Evolutionary conservation across 2,888 invertebrate genomes (phyloP), one percentile per base, ranked within the genome.

Genomic region (Ornithoptera priamus): DNA sequence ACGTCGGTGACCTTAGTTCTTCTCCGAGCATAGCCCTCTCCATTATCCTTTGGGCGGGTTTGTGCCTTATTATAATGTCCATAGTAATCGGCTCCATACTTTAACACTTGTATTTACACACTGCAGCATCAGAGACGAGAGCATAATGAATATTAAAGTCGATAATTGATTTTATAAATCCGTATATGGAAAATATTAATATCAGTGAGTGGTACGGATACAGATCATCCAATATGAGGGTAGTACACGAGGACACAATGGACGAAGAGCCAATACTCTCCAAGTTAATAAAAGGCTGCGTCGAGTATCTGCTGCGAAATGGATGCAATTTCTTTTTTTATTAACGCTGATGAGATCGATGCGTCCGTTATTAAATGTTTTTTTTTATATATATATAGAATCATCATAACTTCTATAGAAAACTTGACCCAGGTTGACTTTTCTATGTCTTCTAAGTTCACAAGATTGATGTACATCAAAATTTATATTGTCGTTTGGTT

Each of bases 291-390:
- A 68, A 62, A 62, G 57, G 46, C 68, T 36, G 57, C 17, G 58
- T 69, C 18, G 57, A 69, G 57, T 56, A 53, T 61, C 30, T n/a
- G 53, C 20, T 18, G 50, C 65, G 56, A 65, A 69, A 69, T 65
- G 39, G 46, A 61, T 62, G 62, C 62, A 63, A 68, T 68, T 67
- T 62, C 62, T 57, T 57, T 61, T 62, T 62, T 46, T 46, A 57
- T 57, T 63, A 58, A 15, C 24, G 62, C 30, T 15, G 15, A 22
- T 22, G 57, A 58, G 24, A n/a, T 58, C 22, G 57, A 15, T 10
- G 22, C 18, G 8, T n/a, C 12, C 22, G 15, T 58, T 58, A 12
- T 22, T 15, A 58, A 22, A 22, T 22, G 1, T 22, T 22, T 8
- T 58, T 22, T 22, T 22, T 53, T 53, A n/a, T n/a, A n/a, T n/a